Base-by-base conservation (phyloP, 2,888 invertebrate species). In the Coleophora deauratella region DNA sequence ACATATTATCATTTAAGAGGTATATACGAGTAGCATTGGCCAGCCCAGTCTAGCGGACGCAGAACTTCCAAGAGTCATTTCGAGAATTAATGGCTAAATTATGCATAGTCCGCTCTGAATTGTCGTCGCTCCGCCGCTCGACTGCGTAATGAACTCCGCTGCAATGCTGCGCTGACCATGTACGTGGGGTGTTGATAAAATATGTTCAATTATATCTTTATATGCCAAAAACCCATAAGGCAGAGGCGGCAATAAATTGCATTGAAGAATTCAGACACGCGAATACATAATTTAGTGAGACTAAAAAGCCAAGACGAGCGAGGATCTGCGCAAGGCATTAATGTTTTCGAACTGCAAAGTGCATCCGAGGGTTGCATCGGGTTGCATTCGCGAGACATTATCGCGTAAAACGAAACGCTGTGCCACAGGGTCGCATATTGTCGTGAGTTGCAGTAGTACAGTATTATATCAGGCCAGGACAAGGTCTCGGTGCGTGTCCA, bases 1-100 rank as follows among this genome's bases (percentile, higher is more conserved):
- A 62, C 61, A 69, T 72, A 70, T 68, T 68, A 21, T 21, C 6
- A 21, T 21, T 21, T 3, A 3, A 21, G 21, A 4, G 21, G 21
- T 21, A 21, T 21, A 70, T 62, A n/a, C n/a, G n/a, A n/a, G n/a
- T n/a, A 62, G 56, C 57, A 56, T 61, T 69, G 75, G 75, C 74
- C 75, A 72, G 62, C 64, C 57, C 57, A 63, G 75, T 72, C 72
- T 74, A 70, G 71, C 66, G 57, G 61, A 60, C 62, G 51, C 57
- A 77, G 73, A 72, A 78, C 70, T 77, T 75, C 68, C 65, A 74
- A 72, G 73, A 75, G 76, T 74, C 65, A 78, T 81, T 82, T 77
- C 59, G 69, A 72, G 69, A 76, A 81, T 81, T 81, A 81, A 81
- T 82, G 75, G 73, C 49, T 72, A 71, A 78, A 80, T 84, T 82